Base-by-base conservation (phyloP, 2,797 vertebrate genomes). In the Clamator glandarius region DNA sequence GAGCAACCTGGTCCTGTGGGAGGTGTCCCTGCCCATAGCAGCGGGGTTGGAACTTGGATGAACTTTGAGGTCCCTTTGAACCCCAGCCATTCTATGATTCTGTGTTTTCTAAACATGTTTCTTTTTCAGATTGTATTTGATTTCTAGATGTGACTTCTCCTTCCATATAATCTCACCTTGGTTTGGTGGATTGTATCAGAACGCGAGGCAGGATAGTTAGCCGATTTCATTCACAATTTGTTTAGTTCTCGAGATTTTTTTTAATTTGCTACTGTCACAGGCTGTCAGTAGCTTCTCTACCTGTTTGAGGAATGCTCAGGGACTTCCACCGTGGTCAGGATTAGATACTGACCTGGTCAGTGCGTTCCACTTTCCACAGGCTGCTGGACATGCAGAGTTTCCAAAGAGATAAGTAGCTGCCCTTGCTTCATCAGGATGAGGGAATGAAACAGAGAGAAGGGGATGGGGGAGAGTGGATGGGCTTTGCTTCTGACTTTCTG, bases 101-200 rank as follows among this genome's bases (percentile, higher is more conserved):
- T 46, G 44, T 46, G 19, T n/a, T 64, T 3, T 55, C 70, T 9
- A 8, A 79, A 20, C 0, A 0, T 9, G 4, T 31, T 91, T 33
- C 29, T 67, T 33, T 28, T 89, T 36, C 31, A 61, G 23, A 31
- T 73, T 25, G 5, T 54, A 12, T 87, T 73, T 36, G 4, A 24
- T 76, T 84, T 55, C 31, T 46, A 57, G 23, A 9, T 31, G 33
- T 52, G 3, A 8, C 26, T 31, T 6, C 6, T 5, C 5, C 12
- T 41, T 62, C 11, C 5, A 1, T 31, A n/a, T 33, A 72, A 41
- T 57, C 15, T 69, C 7, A 8, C 0, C 1, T 41, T 31, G 24
- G 44, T 72, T 61, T 51, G 82, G 42, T 25, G 24, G 26, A 6
- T 12, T 29, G 24, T 41, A 8, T 39, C 9, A 19, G n/a, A 54